Evolutionary conservation across 2,113 vertebrate genomes (phyloP).

Genomic region (Psittacus erithacus): DNA sequence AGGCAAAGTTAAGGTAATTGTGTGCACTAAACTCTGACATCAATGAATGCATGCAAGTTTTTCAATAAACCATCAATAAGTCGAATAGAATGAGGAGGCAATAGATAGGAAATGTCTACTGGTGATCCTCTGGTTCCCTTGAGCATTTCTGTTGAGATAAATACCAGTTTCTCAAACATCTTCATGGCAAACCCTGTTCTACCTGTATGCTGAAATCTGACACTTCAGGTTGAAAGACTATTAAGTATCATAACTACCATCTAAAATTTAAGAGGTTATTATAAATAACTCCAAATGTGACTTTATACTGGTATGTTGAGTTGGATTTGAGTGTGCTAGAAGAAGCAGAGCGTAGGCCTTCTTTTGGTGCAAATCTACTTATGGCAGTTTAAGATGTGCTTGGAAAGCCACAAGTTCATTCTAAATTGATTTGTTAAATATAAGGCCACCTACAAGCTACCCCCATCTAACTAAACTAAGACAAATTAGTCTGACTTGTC

Average conservation of each 20-base stretch:
- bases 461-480: conserved; percentile 1
- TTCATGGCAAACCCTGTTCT: neutral
- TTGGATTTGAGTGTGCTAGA: neutral
- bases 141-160: neutral
- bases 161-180: neutral
- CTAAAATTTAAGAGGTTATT: neutral
- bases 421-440: conserved; percentile 34
- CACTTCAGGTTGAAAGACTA: neutral
- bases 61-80: neutral
- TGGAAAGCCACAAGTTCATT: neutral
- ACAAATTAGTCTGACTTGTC: conserved; percentile 22
- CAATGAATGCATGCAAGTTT: neutral
- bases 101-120: neutral
- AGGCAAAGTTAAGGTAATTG: neutral
- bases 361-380: neutral
- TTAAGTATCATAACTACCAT: neutral
- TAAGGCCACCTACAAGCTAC: neutral
- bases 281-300: neutral
- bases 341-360: neutral
- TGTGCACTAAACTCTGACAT: neutral
- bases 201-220: neutral
- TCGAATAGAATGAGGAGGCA: neutral
- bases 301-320: neutral
- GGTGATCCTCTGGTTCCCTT: neutral
- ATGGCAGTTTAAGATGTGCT: neutral